Percentiles rank a stretch among this genome's conserved stretches.
Evolutionary conservation across 1,140 invertebrate species (phyloP).

Genomic region (Battus philenor): DNA sequence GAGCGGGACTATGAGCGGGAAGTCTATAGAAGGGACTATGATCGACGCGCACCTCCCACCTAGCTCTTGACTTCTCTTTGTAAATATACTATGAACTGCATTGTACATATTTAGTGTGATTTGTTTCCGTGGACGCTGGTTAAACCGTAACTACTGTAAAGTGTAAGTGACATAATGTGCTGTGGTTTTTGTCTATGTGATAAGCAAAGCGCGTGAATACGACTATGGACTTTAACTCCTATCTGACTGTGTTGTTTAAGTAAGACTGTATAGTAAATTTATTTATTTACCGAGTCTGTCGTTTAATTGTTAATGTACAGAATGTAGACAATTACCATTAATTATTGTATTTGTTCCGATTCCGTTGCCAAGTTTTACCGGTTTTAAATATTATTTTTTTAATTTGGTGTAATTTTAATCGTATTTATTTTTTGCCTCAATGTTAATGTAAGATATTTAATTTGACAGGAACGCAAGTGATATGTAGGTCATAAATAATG

Average conservation of each 20-base stretch:
- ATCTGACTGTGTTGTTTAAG: constrained; percentile 59
- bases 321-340: constrained; percentile 60
- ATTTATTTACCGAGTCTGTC: constrained; percentile 68
- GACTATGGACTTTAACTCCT: constrained; percentile 38
- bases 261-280: constrained; percentile 73
- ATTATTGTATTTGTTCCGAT: constrained; percentile 63
- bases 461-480: constrained; percentile 53
- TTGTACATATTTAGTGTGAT: constrained; percentile 61
- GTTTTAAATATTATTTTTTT: constrained; percentile 44
- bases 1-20: constrained; percentile 64
- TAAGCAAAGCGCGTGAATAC: constrained; percentile 60
- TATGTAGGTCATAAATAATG: constrained; percentile 53
- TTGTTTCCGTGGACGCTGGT: constrained; percentile 53
- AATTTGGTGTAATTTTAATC: constrained; percentile 44
- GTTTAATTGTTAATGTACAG: constrained; percentile 68
- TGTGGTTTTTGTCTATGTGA: constrained; percentile 70
- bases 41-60: constrained; percentile 62
- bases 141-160: constrained; percentile 47
- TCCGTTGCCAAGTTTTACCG: constrained; percentile 57
- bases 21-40: constrained; percentile 64
- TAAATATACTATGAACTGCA: constrained; percentile 44
- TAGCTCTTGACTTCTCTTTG: constrained; percentile 28
- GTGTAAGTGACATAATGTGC: constrained; percentile 72
- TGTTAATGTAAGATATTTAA: constrained; percentile 39
- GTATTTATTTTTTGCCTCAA: constrained; percentile 57